Evolutionary conservation across 2,888 invertebrate genomes (phyloP).

Genomic region (Mythimna loreyi): DNA sequence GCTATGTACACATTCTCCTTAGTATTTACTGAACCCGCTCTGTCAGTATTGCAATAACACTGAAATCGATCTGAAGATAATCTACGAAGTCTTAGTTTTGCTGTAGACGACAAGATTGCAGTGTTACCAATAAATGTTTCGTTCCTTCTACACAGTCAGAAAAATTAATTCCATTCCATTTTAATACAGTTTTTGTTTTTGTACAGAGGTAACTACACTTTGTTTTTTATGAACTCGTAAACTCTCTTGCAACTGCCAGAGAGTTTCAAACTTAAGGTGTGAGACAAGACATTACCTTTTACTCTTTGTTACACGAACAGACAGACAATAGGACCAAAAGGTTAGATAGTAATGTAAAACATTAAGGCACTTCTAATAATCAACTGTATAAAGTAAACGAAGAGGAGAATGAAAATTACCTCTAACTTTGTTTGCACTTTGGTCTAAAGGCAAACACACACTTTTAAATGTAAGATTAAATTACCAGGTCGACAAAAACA

Average conservation of each 20-base stretch:
- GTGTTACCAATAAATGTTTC: no score
- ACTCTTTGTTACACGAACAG: not conserved
- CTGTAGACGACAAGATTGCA: no score
- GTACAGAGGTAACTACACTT: not conserved
- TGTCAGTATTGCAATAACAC: no score
- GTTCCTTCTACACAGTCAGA: no score
- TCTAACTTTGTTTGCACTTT: conserved; percentile 18
- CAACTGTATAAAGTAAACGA: conserved; percentile 28
- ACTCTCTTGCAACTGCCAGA: no score
- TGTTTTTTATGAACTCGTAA: not conserved
- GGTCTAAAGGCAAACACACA: conserved; percentile 15
- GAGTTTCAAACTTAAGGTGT: no score
- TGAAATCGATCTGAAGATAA: no score
- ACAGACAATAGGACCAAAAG: conserved; percentile 1
- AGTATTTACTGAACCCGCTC: no score
- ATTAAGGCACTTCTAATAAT: conserved; percentile 24
- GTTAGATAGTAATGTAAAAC: conserved; percentile 5
- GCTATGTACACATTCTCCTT: no score
- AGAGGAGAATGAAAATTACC: conserved; percentile 32
- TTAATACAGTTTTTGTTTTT: not conserved
- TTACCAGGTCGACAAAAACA: conserved; percentile 33
- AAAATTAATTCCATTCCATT: no score
- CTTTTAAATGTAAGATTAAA: conserved; percentile 32
- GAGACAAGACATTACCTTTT: not conserved
- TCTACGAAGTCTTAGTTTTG: no score